phyloP scores from a whole-genome alignment of 2,797 vertebrate genomes.

The Leptoclinus maculatus region DNA sequence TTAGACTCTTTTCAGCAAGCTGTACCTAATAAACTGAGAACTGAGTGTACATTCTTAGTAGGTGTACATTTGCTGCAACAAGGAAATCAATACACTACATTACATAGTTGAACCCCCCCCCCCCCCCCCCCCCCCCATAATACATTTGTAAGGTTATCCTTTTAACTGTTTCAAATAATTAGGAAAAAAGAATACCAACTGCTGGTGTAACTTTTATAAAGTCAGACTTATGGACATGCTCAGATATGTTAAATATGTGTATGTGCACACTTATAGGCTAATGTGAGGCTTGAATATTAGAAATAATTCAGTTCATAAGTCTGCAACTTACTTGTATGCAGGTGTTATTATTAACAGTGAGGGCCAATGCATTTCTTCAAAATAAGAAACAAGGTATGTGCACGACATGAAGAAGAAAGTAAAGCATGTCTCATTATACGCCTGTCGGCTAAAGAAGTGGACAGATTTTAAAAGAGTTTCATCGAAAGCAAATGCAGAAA shows the following conservation, averaged over 20 bases:
- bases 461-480: background rate
- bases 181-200: background rate
- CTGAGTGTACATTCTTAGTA: background rate
- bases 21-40: background rate
- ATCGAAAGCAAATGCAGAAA: background rate
- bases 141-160: background rate
- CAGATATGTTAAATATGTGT: background rate
- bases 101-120: background rate
- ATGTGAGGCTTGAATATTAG: background rate
- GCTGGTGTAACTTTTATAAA: background rate
- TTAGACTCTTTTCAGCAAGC: background rate
- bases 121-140: no score
- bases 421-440: background rate
- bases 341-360: background rate
- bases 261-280: background rate
- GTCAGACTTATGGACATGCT: background rate
- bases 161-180: background rate
- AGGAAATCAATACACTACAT: background rate
- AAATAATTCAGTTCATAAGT: background rate
- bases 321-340: background rate
- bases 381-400: background rate
- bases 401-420: background rate
- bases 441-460: background rate
- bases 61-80: background rate
- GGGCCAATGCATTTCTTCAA: background rate